Evolutionary conservation across 2,797 vertebrate species (phyloP).

Genomic region (Thaleichthys pacificus): DNA sequence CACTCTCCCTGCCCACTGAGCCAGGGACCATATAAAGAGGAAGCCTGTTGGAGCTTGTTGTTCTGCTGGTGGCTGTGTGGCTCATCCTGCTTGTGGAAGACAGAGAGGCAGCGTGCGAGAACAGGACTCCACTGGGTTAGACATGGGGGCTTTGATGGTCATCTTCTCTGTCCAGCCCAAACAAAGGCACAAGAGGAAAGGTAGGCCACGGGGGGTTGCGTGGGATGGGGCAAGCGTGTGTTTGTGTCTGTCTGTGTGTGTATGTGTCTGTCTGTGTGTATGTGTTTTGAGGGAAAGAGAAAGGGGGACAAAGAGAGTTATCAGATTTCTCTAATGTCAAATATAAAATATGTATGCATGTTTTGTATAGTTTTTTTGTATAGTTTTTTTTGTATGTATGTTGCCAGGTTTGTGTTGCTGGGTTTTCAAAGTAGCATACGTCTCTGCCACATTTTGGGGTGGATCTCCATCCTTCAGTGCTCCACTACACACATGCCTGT

Average conservation of each 20-base stretch:
- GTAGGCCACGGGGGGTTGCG: constrained; percentile 48
- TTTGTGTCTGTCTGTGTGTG: background rate
- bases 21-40: constrained; percentile 48
- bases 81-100: constrained; percentile 49
- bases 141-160: constrained; percentile 64
- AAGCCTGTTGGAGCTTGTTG: constrained; percentile 32
- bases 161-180: constrained; percentile 76
- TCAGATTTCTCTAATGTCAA: background rate
- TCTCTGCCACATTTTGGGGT: too few relatives aligned
- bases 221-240: background rate
- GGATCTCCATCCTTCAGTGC: background rate
- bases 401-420: constrained; percentile 10
- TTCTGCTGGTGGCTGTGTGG: too few relatives aligned
- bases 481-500: constrained; percentile 22
- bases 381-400: background rate
- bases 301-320: background rate
- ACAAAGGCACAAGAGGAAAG: constrained; percentile 63
- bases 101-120: constrained; percentile 18
- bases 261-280: background rate
- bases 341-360: background rate
- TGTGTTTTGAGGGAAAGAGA: background rate
- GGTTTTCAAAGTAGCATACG: background rate
- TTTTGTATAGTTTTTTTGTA: background rate
- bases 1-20: constrained; percentile 50
- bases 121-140: constrained; percentile 43